Evolutionary conservation across 2,797 vertebrate genomes (phyloP).

Genomic region (Garrulus glandarius): DNA sequence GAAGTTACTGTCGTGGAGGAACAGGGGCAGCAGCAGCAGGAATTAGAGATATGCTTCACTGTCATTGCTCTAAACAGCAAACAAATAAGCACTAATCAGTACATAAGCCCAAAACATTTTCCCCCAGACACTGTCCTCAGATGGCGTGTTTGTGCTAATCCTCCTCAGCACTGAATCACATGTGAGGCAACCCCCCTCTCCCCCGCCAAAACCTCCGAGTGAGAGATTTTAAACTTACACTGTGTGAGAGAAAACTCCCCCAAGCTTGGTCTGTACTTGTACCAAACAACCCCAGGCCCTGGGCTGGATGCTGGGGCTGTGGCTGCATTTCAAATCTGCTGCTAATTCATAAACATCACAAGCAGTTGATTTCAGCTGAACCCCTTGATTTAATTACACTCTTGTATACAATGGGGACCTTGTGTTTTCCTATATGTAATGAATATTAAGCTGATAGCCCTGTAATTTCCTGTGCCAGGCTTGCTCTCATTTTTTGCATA

Average conservation of each 20-base stretch:
- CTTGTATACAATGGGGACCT: constrained; percentile 51
- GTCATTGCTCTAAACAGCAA: background rate
- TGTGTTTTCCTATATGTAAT: constrained; percentile 39
- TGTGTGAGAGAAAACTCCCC: background rate
- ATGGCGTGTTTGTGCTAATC: background rate
- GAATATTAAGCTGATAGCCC: constrained; percentile 70
- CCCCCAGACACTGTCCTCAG: constrained; percentile 11
- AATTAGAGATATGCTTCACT: background rate
- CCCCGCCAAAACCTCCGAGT: background rate
- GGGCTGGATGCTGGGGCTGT: background rate
- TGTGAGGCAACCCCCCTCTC: background rate
- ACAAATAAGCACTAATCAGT: background rate
- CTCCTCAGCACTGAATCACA: background rate
- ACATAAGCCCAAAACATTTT: background rate
- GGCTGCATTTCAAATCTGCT: background rate
- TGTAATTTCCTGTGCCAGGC: constrained; percentile 65
- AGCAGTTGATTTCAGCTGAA: constrained; percentile 59
- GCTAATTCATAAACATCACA: constrained; percentile 48
- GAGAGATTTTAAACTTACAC: background rate
- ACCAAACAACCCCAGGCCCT: background rate
- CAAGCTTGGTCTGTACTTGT: background rate
- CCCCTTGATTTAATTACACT: constrained; percentile 72
- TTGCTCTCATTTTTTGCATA: constrained; percentile 67
- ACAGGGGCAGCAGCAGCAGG: background rate
- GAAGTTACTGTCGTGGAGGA: background rate